Evolutionary conservation across 2,888 invertebrate species (phyloP), one percentile per base, ranked within the genome.

Genomic region (Xylophagus ater): DNA sequence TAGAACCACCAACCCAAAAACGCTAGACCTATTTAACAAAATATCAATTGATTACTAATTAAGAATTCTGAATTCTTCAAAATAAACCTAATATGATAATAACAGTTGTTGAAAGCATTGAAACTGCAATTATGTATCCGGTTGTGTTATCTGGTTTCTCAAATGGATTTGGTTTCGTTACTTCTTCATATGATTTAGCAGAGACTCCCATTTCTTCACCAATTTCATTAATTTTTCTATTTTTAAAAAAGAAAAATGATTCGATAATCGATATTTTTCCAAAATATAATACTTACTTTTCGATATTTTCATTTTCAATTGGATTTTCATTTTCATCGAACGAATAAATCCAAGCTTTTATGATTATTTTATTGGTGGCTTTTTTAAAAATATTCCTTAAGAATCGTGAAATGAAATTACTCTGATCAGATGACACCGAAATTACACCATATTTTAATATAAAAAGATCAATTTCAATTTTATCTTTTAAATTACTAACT

Each of bases 331-430:
- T 42, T 4, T 34, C 33, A 5, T 48, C 34, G 24, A 51, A 42
- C 2, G 49, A 51, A 46, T 53, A 54, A 3, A 50, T 40, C 54
- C 53, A 54, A 1, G 48, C 48, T 35, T 49, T 49, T 21, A 49
- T 19, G 17, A 23, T 34, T 13, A 19, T 25, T 9, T 14, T 25
- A 8, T 21, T 10, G 12, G 28, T n/a, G 4, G 17, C 13, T 15
- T 30, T 12, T 13, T 15, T n/a, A 8, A 30, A 10, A 15, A 20
- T 4, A 8, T 15, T 23, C n/a, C 2, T 7, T 9, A 17, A 26
- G 6, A 28, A 12, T 21, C 10, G 15, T 26, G 19, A 19, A 20
- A 32, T 18, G 8, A 7, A 10, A 2, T 12, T 25, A 7, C 9
- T 18, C 4, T 10, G n/a, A 23, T 33, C 19, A 9, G 10, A 15